Base-by-base conservation (phyloP, 2,888 invertebrate genomes). In the Heliothis peltigera region DNA sequence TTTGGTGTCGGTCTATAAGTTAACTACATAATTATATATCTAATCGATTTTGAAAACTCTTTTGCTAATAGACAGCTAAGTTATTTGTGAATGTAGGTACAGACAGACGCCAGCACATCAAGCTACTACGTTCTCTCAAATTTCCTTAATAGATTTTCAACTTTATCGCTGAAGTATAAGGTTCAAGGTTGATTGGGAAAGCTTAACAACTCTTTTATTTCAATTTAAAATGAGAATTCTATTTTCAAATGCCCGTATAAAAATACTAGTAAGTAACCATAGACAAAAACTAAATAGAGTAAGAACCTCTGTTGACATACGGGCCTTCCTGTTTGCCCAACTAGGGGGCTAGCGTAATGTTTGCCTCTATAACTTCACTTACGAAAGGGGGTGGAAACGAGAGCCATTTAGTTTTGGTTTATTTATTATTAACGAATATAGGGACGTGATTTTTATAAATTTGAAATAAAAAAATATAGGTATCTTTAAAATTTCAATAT, bases 301-400 rank as follows among this genome's bases (percentile, higher is more conserved):
- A 19, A 52, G 7, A 49, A 56, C 28, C 46, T 60, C 53, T 67
- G 52, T 72, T 63, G 68, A 57, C 63, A 73, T 54, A 59, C 55
- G 63, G 63, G 58, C 67, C 56, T 63, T 60, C 64, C 74, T 73
- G 73, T 73, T 73, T 73, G 54, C 54, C 56, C 54, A 57, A 10
- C 39, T 19, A 61, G 59, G 69, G 57, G 64, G 60, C 53, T 47
- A 63, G 69, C 74, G 46, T 69, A 51, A 68, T 63, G 56, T 68
- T 73, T 73, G 63, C 57, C 54, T 72, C 61, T 32, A 25, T 70
- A 60, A 49, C 65, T 70, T 69, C 42, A 56, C 47, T 47, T 58
- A 71, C 54, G 46, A 57, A 57, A 32, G 35, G 21, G 72, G 49
- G 47, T 8, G 48, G 57, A 28, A 25, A 22, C 12, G 52, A 39